A percentile compares a stretch with the other conserved stretches of the same genome.
Evolutionary conservation across 2,113 vertebrate species (phyloP).

Genomic region (Centrocercus urophasianus): DNA sequence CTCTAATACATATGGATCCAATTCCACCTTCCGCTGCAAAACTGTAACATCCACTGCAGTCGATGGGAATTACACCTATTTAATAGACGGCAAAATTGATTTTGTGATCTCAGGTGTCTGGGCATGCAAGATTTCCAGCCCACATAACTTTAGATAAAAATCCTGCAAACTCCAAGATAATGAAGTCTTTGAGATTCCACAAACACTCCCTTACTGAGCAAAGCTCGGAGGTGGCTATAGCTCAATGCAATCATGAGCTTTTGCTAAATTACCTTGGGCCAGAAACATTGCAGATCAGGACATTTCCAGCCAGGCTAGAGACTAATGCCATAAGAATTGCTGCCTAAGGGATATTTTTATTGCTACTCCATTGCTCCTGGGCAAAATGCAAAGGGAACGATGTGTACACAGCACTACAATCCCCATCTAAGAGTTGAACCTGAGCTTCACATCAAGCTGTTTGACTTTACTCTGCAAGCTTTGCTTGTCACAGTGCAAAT

Average conservation of each 20-base stretch:
- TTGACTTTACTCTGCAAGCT: slow-evolving; percentile 18
- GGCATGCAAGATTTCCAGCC: slow-evolving; percentile 42
- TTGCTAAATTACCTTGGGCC: slow-evolving; percentile 40
- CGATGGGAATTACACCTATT: slow-evolving; percentile 56
- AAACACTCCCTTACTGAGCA: slow-evolving; percentile 35
- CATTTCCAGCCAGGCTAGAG: slow-evolving; percentile 19
- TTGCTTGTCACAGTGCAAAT: background rate
- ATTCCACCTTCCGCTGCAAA: background rate
- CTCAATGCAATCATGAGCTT: background rate
- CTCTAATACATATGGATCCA: slow-evolving; percentile 14
- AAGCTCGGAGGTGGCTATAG: background rate
- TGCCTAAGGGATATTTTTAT: slow-evolving; percentile 44
- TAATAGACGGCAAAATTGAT: slow-evolving; percentile 48
- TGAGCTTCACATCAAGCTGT: background rate
- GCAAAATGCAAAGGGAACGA: slow-evolving; percentile 27
- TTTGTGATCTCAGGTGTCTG: slow-evolving; percentile 29
- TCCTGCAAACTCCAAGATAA: slow-evolving; percentile 41
- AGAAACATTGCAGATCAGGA: slow-evolving; percentile 3
- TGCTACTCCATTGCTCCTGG: background rate
- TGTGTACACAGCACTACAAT: background rate
- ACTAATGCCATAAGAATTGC: slow-evolving; percentile 22
- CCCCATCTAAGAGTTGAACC: background rate
- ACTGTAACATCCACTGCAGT: background rate
- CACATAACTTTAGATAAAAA: slow-evolving; percentile 51
- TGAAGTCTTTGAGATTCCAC: slow-evolving; percentile 36